Evolutionary conservation across 1,140 invertebrate species (phyloP), one percentile per base, ranked within the genome.

Genomic region (Micrasema longulum): DNA sequence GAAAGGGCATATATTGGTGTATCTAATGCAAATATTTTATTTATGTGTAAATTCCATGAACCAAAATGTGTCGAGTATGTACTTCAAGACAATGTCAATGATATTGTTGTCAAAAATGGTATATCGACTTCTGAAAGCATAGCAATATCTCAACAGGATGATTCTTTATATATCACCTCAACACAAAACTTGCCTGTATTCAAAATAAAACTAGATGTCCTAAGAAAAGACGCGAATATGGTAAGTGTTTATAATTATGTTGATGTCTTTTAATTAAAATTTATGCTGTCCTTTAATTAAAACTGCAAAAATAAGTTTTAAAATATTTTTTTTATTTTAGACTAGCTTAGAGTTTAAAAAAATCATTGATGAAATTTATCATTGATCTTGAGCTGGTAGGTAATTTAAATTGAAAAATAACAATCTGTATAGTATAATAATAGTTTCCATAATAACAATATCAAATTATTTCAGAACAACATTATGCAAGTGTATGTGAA

Each of bases 1-100:
- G 53, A 52, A 36, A 69, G 35, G 41, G 73, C 65, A 18, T 75
- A 57, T 36, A 64, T 75, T 10, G 69, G 69, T n/a, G 47, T 71
- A 26, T 41, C 64, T 31, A 75, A 75, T 75, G 53, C 47, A 38
- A 69, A 71, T 43, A 23, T 69, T 16, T n/a, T 75, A 18, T 64
- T 38, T 50, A 26, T 69, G 11, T 75, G 73, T 65, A 20, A 18
- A 26, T 52, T 55, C 3, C 50, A 38, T 11, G n/a, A 43, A 23
- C 14, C 26, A 20, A 63, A 55, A 47, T 75, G 73, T 63, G 48
- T 18, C 18, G 20, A 69, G 20, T 41, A 36, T 16, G 47, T 69
- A 18, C n/a, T 66, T 69, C 16, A 70, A 60, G 69, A 26, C 26
- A 36, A n/a, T 5, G 14, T 45, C 16, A 12, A 38, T 31, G 43